Evolutionary conservation across 2,888 invertebrate genomes (phyloP), one percentile per base, ranked within the genome.

Genomic region (Drosophila setosimentum): DNA sequence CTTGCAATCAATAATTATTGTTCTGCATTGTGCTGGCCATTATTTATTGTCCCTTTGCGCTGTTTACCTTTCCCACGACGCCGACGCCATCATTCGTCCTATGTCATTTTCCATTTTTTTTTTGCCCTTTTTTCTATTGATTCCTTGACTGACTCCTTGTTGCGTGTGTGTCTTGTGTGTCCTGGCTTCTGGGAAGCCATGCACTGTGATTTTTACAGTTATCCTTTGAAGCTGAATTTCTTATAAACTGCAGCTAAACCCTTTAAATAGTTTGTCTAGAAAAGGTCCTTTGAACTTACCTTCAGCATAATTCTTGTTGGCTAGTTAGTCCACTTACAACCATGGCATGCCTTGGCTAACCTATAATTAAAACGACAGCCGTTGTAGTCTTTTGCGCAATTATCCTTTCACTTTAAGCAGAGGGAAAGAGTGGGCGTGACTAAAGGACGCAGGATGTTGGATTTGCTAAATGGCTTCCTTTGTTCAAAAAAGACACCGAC

Each of bases 381-480:
- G 72, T 7, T 55, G 64, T 70, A 61, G 59, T 30, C 48, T 60
- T 73, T 65, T 54, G 65, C 63, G 69, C 70, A 58, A 78, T 76
- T 83, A 73, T 70, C 53, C 53, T 69, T 62, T 70, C 66, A 62
- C 61, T 55, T 18, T 45, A 35, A 10, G 29, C 18, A 51, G 33
- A 32, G 21, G 24, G n/a, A 30, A 53, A 27, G 18, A 50, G 78
- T 78, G 73, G 59, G 51, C 51, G 55, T 73, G 71, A 69, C 80
- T 87, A 29, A 87, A 91, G 87, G 82, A 87, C 82, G 72, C 88
- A 91, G 88, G 83, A 84, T 91, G 84, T 91, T 91, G 91, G 90
- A 89, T 79, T 88, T 87, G 78, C 63, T 78, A 76, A 76, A 60
- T 58, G 49, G 24, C n/a, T 48, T 45, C 27, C 42, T 37, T 40